These are phyloP conservation scores for Meteorus sp. DNA, from an alignment of 1,140 invertebrate species.

Conservation along the genomic window DNA sequence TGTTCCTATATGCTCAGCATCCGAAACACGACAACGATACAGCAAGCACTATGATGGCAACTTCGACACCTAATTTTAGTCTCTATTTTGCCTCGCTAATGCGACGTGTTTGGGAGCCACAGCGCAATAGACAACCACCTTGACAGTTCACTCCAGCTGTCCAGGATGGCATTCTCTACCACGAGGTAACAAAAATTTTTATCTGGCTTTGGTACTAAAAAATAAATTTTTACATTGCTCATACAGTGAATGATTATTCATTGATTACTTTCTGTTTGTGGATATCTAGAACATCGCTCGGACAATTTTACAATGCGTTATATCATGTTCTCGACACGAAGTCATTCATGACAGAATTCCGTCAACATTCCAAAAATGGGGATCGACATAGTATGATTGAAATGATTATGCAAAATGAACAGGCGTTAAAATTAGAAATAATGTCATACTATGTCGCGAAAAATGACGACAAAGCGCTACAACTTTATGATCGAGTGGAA, in stretches of 20 bases:
- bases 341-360: conserved; percentile 34
- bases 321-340: conserved; percentile 8
- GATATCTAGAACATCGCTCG: conserved; percentile 10
- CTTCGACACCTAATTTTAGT: conserved; percentile 28
- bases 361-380: conserved; percentile 33
- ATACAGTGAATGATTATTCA: too few relatives aligned
- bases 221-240: not conserved
- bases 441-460: conserved; percentile 38
- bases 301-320: conserved; percentile 7
- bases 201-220: not conserved
- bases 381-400: conserved; percentile 46
- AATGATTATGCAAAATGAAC: conserved; percentile 35
- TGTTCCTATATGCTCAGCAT: conserved; percentile 2
- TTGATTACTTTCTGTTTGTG: too few relatives aligned
- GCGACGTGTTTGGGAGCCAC: conserved; percentile 9
- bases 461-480: conserved; percentile 36
- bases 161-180: conserved; percentile 2
- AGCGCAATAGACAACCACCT: conserved; percentile 25
- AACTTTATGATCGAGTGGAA: conserved; percentile 29
- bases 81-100: conserved; percentile 21
- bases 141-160: conserved; percentile 15
- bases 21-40: conserved; percentile 3
- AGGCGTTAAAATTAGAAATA: conserved; percentile 31
- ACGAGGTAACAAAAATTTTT: not conserved
- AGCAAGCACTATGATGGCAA: conserved; percentile 16